phyloP scores from a whole-genome alignment of 2,888 invertebrate genomes.

The Polietes domitor region DNA sequence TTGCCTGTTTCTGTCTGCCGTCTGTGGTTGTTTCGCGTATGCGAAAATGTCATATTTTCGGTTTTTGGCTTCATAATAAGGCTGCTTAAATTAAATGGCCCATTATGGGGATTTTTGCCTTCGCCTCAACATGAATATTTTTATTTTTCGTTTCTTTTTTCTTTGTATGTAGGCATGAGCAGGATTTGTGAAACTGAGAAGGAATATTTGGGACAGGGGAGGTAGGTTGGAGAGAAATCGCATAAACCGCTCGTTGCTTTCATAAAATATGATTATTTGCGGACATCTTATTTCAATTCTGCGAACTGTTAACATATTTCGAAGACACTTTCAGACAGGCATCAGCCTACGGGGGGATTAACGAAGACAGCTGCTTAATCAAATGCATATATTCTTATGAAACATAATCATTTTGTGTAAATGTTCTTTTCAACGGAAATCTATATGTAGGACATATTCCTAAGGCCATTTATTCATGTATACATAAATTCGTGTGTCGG shows the following conservation, averaged over 20 bases:
- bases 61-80: conserved; percentile 26
- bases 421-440: no score
- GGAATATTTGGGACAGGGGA: background rate
- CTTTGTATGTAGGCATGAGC: no score
- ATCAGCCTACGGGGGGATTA: no score
- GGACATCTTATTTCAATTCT: background rate
- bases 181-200: background rate
- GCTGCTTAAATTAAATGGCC: conserved; percentile 15
- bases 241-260: background rate
- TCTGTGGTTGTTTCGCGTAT: conserved; percentile 9
- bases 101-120: conserved; percentile 21
- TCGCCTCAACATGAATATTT: no score
- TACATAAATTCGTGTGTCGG: no score
- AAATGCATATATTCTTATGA: no score
- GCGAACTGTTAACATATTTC: background rate
- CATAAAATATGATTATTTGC: background rate
- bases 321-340: no score
- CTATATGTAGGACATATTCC: no score
- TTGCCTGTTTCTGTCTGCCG: background rate
- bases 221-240: background rate
- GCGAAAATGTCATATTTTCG: conserved; percentile 33
- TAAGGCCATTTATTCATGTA: no score
- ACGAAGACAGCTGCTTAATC: no score
- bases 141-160: no score
- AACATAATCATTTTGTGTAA: no score